phyloP scores from a whole-genome alignment of 2,888 invertebrate species.

The Meta bourneti region DNA sequence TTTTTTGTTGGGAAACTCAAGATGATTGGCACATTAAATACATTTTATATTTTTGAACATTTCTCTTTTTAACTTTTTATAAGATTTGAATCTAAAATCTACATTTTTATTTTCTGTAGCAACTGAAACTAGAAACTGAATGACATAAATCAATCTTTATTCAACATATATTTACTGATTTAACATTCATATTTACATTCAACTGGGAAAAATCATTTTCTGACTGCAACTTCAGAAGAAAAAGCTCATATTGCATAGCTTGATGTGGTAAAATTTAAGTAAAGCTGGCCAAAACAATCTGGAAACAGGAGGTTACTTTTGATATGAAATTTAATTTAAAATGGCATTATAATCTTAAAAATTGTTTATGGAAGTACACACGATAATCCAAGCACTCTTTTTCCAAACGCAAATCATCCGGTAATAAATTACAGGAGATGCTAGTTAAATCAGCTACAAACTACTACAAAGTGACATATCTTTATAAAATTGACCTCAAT shows the following conservation, averaged over 20 bases:
- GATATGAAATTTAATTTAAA: slow-evolving; percentile 18
- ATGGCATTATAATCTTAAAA: neutral
- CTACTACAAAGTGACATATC: neutral
- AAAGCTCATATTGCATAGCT: slow-evolving; percentile 38
- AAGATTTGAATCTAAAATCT: too few species aligned
- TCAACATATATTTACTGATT: neutral
- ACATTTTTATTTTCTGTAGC: too few species aligned
- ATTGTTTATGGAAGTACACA: neutral
- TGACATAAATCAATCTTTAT: neutral
- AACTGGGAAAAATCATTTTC: slow-evolving; percentile 10
- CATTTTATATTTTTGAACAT: too few species aligned
- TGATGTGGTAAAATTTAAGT: slow-evolving; percentile 22
- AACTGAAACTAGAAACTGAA: too few species aligned
- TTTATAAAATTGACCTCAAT: neutral
- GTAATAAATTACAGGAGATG: neutral
- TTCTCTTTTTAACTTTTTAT: too few species aligned
- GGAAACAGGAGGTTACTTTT: neutral
- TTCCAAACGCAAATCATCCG: neutral
- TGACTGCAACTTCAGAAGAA: slow-evolving; percentile 7
- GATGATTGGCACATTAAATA: too few species aligned
- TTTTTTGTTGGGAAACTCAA: too few species aligned
- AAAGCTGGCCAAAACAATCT: slow-evolving; percentile 12
- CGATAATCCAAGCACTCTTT: neutral
- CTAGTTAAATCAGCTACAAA: neutral
- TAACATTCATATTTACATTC: slow-evolving; percentile 43